Base-by-base conservation (phyloP, 35 echinoderm and acorn worm genomes). In the Holothuria glaberrima region DNA sequence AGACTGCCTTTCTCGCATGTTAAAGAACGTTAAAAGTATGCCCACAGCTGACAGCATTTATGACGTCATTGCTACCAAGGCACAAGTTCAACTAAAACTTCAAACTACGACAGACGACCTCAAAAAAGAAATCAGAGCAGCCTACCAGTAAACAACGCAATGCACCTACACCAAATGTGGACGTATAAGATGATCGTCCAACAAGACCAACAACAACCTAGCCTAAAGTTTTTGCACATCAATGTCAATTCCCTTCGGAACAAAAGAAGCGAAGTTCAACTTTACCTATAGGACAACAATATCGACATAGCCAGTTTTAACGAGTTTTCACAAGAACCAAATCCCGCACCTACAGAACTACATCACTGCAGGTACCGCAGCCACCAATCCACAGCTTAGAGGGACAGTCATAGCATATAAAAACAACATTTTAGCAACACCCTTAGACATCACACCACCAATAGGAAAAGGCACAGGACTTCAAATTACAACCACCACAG, bases 221-320 rank as follows among this genome's bases (percentile, higher is more conserved):
- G 19, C n/a, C n/a, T n/a, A 32, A 59, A 65, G 20, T 31, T 86
- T 31, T 5, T 86, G 3, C 82, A 86, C 14, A 7, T 62, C 25
- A 86, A 65, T 50, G 57, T n/a, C 82, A 86, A 86, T 50, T 86
- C 57, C 56, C 12, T 25, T 9, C 4, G 6, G 6, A 80, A 86
- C 82, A 86, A 86, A 86, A 17, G 12, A 12, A 50, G 21, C 1
- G 82, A 86, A 62, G n/a, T 86, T 14, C 54, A 62, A 30, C 2
- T 30, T 28, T 63, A 86, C 25, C 18, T 86, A 16, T 16, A 60
- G 12, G 12, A 17, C 0, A 6, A 33, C 14, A 22, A 86, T 29
- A 29, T 86, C 57, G 24, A 86, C 82, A 36, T 86, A 60, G 82
- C 57, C n/a, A n/a, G n/a, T n/a, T n/a, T n/a, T 14, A 86, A 86